Percentiles rank a stretch among this genome's conserved stretches.
phyloP scores from a whole-genome alignment of 2,888 invertebrate genomes.

The Notodonta dromedarius region DNA sequence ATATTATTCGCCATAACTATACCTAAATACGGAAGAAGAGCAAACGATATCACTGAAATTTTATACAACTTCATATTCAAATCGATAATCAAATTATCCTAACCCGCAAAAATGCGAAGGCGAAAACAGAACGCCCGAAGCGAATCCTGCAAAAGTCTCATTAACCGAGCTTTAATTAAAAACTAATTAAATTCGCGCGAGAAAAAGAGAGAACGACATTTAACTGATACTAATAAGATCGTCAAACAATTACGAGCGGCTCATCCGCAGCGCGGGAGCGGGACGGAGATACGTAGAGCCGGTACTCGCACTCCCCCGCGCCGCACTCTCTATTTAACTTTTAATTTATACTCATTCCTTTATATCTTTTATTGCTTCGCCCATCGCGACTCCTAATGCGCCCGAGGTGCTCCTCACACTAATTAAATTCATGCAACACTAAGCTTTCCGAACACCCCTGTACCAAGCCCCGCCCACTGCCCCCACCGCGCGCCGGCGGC shows the following conservation, averaged over 20 bases:
- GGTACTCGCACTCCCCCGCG: slow-evolving; percentile 56
- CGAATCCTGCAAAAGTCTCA: slow-evolving; percentile 71
- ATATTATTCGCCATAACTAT: too few relatives aligned
- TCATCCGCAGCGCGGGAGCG: slow-evolving; percentile 58
- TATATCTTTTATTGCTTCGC: slow-evolving; percentile 85
- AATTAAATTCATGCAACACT: slow-evolving; percentile 85
- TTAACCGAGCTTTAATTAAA: slow-evolving; percentile 80
- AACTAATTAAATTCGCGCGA: slow-evolving; percentile 81
- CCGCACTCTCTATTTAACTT: slow-evolving; percentile 81
- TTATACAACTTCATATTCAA: background rate
- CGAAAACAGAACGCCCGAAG: slow-evolving; percentile 55
- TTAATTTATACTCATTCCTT: slow-evolving; percentile 85
- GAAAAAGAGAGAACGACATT: slow-evolving; percentile 82
- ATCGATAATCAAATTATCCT: slow-evolving; percentile 28
- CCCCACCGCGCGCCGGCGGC: slow-evolving; percentile 41
- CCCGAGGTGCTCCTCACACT: slow-evolving; percentile 82
- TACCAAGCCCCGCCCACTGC: slow-evolving; percentile 49
- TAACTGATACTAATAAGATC: slow-evolving; percentile 85
- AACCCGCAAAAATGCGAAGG: slow-evolving; percentile 46
- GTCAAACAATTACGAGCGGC: slow-evolving; percentile 82
- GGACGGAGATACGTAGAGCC: slow-evolving; percentile 30
- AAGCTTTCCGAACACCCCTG: slow-evolving; percentile 69
- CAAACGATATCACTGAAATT: background rate
- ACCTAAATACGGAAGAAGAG: too few relatives aligned
- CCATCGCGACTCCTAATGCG: slow-evolving; percentile 84